Evolutionary conservation across 2,888 invertebrate genomes (phyloP), one percentile per base, ranked within the genome.

Genomic region (Physocephala rufipes): DNA sequence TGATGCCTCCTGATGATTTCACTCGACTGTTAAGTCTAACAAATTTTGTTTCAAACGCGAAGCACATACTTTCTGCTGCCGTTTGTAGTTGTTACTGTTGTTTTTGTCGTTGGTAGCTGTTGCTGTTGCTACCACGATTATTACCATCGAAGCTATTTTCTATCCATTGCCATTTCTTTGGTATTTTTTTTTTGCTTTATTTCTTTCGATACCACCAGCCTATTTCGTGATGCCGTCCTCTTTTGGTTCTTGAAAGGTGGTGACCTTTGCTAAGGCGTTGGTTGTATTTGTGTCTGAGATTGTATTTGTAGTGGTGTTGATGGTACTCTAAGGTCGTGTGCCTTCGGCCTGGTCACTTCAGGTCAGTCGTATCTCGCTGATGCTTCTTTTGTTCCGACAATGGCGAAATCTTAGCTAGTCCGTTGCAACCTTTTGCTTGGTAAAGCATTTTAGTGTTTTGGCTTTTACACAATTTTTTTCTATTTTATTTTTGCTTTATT

Each of bases 381-480:
- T n/a, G 53, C 12, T 21, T 53, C 49, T n/a, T 49, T n/a, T 19
- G 21, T 9, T 53, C 21, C 7, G 19, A 13, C 21, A 49, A 12
- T 3, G 49, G 16, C 21, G 2, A 53, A 53, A 21, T 53, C 12
- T 21, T 30, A n/a, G 49, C 51, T 28, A 43, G 47, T n/a, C 47
- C 67, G 59, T 67, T 43, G 45, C 45, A 47, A 28, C 67, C 59
- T 28, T 47, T 59, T 59, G 45, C 43, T 67, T 55, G 53, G 15
- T 45, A 26, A 61, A 45, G 67, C 59, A 47, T 67, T 67, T 47
- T 67, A 58, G 24, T 67, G 28, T 43, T 47, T 26, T 47, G 30
- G 26, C 19, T 19, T 30, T 51, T 28, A 26, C 4, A 59, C n/a
- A 30, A 28, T 67, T 55, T 36, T 55, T 63, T 63, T 21, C 26